Conservation (phyloP, 92 coral and sea anemone species). For the Montipora capitata region DNA sequence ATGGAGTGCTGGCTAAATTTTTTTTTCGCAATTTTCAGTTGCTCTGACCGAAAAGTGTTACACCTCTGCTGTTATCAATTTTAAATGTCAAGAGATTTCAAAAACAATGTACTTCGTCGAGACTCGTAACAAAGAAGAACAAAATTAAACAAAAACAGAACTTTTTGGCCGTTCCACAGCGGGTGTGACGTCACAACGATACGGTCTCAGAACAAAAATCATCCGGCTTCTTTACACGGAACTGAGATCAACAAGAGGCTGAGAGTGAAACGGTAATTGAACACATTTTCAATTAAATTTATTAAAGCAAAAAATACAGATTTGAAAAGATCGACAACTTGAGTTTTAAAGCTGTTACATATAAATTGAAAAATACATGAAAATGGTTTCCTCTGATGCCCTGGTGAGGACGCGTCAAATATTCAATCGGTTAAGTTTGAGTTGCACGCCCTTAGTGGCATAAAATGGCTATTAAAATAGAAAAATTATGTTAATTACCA, state of each 20-base stretch:
- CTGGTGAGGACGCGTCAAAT: too few species aligned
- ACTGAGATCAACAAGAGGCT: not conserved
- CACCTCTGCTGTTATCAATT: slow-evolving; percentile 35
- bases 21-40: too few species aligned
- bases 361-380: not conserved
- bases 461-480: slow-evolving; percentile 10
- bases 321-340: not conserved
- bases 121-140: not conserved
- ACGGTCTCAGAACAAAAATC: not conserved
- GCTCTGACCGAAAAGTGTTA: not conserved
- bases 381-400: too few species aligned
- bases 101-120: slow-evolving; percentile 3
- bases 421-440: slow-evolving; percentile 16
- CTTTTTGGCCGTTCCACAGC: slow-evolving; percentile 9
- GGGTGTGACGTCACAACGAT: slow-evolving; percentile 29
- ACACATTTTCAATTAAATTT: slow-evolving; percentile 3
- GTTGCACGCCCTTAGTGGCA: not conserved
- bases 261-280: slow-evolving; percentile 24
- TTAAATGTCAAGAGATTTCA: slow-evolving; percentile 17
- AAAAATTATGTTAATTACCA: not conserved
- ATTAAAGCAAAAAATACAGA: slow-evolving; percentile 12
- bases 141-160: not conserved
- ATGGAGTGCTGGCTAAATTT: not conserved
- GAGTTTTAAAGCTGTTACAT: not conserved
- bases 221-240: slow-evolving; percentile 20